Base-by-base conservation (phyloP, 2,113 vertebrate species). In the Suricata suricatta region DNA sequence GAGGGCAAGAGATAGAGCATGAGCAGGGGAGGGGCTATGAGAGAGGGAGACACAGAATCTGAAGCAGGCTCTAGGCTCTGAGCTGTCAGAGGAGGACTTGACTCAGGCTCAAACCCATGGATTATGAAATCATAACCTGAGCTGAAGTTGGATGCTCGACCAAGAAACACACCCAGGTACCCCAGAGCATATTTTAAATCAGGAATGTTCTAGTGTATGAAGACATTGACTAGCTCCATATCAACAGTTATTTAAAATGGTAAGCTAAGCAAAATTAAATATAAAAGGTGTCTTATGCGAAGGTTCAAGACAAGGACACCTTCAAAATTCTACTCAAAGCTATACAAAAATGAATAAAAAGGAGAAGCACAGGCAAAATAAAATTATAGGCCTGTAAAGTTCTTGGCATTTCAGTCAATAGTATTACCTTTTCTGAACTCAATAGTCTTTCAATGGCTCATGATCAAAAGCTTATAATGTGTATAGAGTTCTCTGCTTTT, bases 291-390 rank as follows among this genome's bases (percentile, higher is more conserved):
- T 52, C 27, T 97, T 92, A 50, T n/a, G 63, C 63, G 13, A 93
- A 81, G 68, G 64, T 33, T 95, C 83, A 86, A 95, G 57, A 71
- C 27, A 96, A 96, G 57, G 57, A 92, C 14, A 71, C n/a, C 44
- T 94, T 88, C n/a, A 60, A 90, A 90, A 94, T 81, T 88, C 71
- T 90, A 85, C 57, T 54, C 76, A 83, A 86, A 94, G 66, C 66
- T 76, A 97, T 27, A 87, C 25, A 68, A 82, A 84, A 83, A 80
- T 90, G 74, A 83, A 81, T 96, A 68, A 66, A 84, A 96, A 87
- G 80, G 16, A 52, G 17, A 33, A 68, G n/a, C 52, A 60, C 1
- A 7, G 81, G 89, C 52, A 63, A 93, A 95, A 87, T 87, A 77
- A 63, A 94, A 64, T n/a, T 13, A 41, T 0, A 82, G 27, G 10